phyloP scores from a whole-genome alignment of 2,797 vertebrate species.

The Picus viridis region DNA sequence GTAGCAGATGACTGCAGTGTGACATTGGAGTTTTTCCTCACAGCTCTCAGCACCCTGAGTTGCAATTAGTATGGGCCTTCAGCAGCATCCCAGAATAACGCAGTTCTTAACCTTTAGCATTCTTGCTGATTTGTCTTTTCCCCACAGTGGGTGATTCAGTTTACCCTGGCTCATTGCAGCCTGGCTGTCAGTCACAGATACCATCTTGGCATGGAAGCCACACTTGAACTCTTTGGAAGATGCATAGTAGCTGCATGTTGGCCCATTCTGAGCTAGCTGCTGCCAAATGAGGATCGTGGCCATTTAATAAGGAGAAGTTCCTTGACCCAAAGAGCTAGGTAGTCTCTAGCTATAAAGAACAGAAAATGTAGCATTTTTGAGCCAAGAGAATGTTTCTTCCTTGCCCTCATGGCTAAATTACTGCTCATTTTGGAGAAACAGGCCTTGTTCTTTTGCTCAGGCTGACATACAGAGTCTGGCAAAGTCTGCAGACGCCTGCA shows the following conservation, averaged over 20 bases:
- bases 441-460: not conserved
- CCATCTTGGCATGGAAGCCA: not conserved
- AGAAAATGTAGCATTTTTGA: not conserved
- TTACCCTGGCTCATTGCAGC: not conserved
- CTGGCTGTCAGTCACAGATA: not conserved
- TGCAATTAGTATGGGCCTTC: not conserved
- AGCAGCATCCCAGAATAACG: not conserved
- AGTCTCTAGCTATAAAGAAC: not conserved
- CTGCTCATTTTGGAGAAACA: not conserved
- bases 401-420: not conserved
- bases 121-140: not conserved
- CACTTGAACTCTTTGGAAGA: not conserved
- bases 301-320: not conserved
- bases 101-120: not conserved
- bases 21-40: not conserved
- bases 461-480: not conserved
- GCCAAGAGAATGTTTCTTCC: not conserved
- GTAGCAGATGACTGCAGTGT: not conserved
- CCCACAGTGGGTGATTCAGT: not conserved
- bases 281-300: not conserved
- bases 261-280: not conserved
- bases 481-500: not conserved
- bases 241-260: not conserved
- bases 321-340: not conserved
- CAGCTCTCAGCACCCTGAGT: not conserved